Evolutionary conservation across 2,797 vertebrate species (phyloP).

Genomic region (Dipus sagitta): DNA sequence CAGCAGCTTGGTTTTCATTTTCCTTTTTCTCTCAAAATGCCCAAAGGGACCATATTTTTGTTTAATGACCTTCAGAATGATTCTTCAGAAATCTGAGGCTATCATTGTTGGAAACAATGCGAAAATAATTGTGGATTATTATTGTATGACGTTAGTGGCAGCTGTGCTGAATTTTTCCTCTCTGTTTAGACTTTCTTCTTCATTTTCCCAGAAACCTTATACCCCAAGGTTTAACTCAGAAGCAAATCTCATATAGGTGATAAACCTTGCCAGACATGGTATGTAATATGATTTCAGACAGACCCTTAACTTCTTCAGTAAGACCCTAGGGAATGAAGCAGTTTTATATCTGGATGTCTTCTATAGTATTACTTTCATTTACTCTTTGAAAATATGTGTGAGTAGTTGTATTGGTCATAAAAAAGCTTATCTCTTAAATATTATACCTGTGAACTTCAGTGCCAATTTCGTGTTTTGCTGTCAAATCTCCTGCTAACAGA

Average conservation of each 20-base stretch:
- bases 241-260: constrained; percentile 77
- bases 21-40: constrained; percentile 72
- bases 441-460: constrained; percentile 54
- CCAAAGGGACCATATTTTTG: constrained; percentile 76
- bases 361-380: constrained; percentile 70
- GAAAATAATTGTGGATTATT: constrained; percentile 82
- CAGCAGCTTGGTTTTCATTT: constrained; percentile 75
- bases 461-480: constrained; percentile 69
- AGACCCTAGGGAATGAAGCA: constrained; percentile 49
- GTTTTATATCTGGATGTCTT: constrained; percentile 56
- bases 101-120: constrained; percentile 74
- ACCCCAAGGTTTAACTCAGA: constrained; percentile 74
- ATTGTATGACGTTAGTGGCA: constrained; percentile 72
- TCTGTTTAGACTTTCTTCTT: constrained; percentile 71
- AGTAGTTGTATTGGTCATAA: constrained; percentile 54
- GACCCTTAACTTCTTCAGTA: constrained; percentile 65
- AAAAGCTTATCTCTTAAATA: constrained; percentile 60
- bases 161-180: constrained; percentile 70
- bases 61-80: constrained; percentile 77
- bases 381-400: constrained; percentile 53
- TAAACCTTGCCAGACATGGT: constrained; percentile 74
- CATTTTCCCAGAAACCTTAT: constrained; percentile 80
- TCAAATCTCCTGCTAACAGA: constrained; percentile 54
- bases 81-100: constrained; percentile 79
- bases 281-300: constrained; percentile 79